Evolutionary conservation across 1,140 invertebrate genomes (phyloP).

Genomic region (Pachypsylla venusta): DNA sequence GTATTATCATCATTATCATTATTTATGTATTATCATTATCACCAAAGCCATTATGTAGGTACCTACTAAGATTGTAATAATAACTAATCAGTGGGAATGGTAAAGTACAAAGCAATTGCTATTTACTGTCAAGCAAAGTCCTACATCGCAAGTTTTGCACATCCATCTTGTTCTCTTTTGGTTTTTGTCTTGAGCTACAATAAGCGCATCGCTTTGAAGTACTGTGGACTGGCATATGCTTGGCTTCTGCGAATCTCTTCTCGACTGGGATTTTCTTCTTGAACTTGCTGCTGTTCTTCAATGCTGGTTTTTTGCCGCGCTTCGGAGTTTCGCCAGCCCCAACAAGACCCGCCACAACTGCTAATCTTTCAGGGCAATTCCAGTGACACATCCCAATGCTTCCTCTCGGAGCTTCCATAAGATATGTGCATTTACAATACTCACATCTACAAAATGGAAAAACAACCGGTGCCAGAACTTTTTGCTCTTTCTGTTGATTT

Average conservation of each 20-base stretch:
- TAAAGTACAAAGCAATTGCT: not conserved
- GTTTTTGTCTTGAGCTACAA: conserved; percentile 1
- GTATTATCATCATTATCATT: not conserved
- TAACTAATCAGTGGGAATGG: conserved; percentile 28
- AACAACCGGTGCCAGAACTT: conserved; percentile 30
- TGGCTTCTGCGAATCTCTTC: not conserved
- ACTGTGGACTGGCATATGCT: not conserved
- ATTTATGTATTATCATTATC: not conserved
- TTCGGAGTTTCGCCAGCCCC: not conserved
- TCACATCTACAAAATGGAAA: conserved; percentile 24
- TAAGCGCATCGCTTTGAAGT: not conserved
- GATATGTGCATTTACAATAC: conserved; percentile 23
- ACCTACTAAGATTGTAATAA: not conserved
- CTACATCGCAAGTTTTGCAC: conserved; percentile 7
- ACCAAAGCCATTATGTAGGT: not conserved
- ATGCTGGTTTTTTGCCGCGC: not conserved
- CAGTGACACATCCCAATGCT: not conserved
- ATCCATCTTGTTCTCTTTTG: not conserved
- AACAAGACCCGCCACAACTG: not conserved
- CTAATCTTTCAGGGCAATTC: not conserved
- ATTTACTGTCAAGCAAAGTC: conserved; percentile 6
- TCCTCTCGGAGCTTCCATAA: not conserved
- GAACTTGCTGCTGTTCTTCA: not conserved
- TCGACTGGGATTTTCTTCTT: not conserved
- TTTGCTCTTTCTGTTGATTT: conserved; percentile 26